Percentiles rank a stretch among this genome's conserved stretches.
Evolutionary conservation across 1,140 invertebrate species (phyloP).

Genomic region (Drosophila aff.): DNA sequence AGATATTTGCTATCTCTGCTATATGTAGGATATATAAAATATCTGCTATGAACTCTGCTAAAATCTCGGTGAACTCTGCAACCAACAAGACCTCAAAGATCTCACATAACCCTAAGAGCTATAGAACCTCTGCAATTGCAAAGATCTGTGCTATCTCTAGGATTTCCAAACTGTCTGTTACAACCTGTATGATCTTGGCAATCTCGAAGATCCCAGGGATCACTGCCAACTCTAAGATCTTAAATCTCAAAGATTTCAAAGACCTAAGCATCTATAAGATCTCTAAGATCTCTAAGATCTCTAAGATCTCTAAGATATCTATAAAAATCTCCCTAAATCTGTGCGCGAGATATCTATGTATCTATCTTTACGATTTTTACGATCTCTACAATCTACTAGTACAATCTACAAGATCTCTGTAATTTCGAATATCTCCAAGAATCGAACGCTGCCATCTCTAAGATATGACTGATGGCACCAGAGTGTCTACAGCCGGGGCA

Average conservation of each 20-base stretch:
- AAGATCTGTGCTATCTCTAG: not conserved
- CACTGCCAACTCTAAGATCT: not conserved
- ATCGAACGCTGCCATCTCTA: not conserved
- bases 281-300: not conserved
- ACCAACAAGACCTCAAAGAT: too few relatives aligned
- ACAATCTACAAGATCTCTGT: not conserved
- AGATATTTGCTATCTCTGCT: not conserved
- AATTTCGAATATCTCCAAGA: not conserved
- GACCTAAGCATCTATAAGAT: not conserved
- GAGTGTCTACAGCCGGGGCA: conserved; percentile 15
- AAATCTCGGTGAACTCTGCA: not conserved
- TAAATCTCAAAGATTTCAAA: not conserved
- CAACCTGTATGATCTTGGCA: not conserved
- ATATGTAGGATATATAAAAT: not conserved
- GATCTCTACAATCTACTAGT: not conserved
- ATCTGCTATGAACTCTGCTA: not conserved
- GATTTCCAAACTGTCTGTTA: not conserved
- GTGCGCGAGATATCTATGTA: not conserved
- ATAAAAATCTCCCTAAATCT: not conserved
- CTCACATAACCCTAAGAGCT: too few relatives aligned
- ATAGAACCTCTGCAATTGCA: too few relatives aligned
- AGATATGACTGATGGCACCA: conserved; percentile 9
- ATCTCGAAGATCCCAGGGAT: not conserved
- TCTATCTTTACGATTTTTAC: not conserved
- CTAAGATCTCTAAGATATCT: not conserved